Conservation (phyloP, 2,113 vertebrate species). For the Ictalurus punctatus region DNA sequence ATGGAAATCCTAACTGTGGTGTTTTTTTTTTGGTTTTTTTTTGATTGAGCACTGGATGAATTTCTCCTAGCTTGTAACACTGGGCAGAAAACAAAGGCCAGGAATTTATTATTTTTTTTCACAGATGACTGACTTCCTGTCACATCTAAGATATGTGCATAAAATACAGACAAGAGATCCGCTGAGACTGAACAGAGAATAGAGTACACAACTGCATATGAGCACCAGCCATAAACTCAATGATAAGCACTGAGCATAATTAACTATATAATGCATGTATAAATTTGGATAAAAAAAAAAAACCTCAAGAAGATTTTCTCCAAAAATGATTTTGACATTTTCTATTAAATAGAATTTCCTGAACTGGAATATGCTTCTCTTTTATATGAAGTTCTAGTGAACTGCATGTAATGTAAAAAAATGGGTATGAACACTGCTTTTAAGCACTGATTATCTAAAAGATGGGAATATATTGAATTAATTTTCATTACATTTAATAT, state of each 20-base stretch:
- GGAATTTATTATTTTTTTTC: background rate
- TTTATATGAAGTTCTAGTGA: background rate
- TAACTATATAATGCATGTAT: background rate
- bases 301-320: background rate
- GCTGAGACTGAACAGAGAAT: background rate
- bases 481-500: background rate
- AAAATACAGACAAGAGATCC: background rate
- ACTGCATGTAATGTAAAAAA: no score
- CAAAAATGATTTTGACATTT: no score
- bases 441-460: background rate
- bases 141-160: background rate
- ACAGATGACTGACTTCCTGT: background rate
- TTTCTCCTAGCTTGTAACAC: background rate
- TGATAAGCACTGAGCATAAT: background rate
- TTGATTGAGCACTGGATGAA: background rate
- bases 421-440: no score
- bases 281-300: no score
- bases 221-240: background rate
- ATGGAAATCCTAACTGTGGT: background rate
- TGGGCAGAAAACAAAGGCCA: background rate
- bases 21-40: background rate
- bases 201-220: background rate
- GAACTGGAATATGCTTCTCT: no score
- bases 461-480: background rate
- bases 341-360: no score